Percentiles rank a stretch among this genome's conserved stretches.
Evolutionary conservation across 2,113 vertebrate genomes (phyloP).

Genomic region (Macrotis lagotis): DNA sequence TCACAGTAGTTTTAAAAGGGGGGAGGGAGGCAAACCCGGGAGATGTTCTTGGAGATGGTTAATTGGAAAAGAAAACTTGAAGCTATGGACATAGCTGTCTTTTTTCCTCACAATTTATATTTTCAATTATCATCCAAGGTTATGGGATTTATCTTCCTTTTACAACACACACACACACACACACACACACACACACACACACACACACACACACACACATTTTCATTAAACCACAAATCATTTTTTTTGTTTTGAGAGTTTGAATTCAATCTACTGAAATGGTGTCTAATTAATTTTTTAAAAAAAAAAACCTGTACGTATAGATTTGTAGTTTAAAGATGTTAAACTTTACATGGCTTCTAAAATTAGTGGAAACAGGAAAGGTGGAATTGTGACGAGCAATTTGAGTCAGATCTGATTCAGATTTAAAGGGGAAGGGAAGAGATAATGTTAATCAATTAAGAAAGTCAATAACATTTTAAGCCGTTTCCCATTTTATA

Average conservation of each 20-base stretch:
- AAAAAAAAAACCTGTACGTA: conserved; percentile 14
- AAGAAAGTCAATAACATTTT: conserved; percentile 29
- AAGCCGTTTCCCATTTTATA: conserved; percentile 36
- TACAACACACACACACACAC: neutral
- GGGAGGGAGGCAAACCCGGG: conserved; percentile 27
- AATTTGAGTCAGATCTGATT: conserved; percentile 20
- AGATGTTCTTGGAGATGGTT: conserved; percentile 1
- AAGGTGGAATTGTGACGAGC: conserved; percentile 23
- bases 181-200: neutral
- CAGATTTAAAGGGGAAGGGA: conserved; percentile 53
- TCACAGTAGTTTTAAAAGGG: conserved; percentile 30
- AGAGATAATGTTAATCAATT: conserved; percentile 38
- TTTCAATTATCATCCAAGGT: neutral
- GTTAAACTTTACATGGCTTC: conserved; percentile 61
- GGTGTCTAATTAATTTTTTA: conserved; percentile 37
- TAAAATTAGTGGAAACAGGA: conserved; percentile 13
- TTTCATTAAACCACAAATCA: conserved; percentile 30
- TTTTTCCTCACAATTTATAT: conserved; percentile 50
- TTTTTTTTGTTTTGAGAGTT: conserved; percentile 29
- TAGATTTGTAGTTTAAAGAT: neutral
- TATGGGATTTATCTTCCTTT: neutral
- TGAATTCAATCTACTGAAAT: conserved; percentile 15
- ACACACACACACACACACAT: neutral
- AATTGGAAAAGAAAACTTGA: neutral
- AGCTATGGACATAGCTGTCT: neutral